Conservation (phyloP, 1,140 invertebrate species). For the Sipha flava region DNA sequence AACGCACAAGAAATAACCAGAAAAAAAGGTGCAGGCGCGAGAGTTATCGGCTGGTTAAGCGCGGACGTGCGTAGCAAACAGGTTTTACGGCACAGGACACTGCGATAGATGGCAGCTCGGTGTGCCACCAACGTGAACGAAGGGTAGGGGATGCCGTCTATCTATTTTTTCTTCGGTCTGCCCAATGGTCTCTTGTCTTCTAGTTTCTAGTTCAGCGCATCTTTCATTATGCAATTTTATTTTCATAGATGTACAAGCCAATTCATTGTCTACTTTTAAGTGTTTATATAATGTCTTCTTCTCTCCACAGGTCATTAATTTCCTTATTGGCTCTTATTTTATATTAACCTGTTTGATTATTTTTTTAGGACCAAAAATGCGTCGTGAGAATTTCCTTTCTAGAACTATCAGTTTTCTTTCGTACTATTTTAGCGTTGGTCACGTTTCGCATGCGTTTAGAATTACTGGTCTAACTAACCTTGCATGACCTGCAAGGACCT, state of each 20-base stretch:
- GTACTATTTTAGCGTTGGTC: not conserved
- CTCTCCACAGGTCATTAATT: not conserved
- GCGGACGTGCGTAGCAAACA: too few species aligned
- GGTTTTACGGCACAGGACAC: too few species aligned
- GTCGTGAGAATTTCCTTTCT: not conserved
- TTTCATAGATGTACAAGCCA: not conserved
- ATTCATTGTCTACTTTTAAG: not conserved
- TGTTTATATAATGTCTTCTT: not conserved
- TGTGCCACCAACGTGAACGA: too few species aligned
- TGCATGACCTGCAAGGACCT: too few species aligned
- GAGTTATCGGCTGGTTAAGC: too few species aligned
- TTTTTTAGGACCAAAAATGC: not conserved
- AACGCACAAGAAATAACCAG: too few species aligned
- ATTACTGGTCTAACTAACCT: not conserved
- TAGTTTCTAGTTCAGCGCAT: not conserved
- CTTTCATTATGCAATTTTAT: not conserved
- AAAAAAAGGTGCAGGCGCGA: too few species aligned
- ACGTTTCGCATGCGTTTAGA: not conserved
- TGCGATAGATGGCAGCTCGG: too few species aligned
- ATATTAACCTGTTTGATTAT: not conserved
- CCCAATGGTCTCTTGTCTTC: not conserved
- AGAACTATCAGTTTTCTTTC: not conserved
- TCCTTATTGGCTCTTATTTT: too few species aligned
- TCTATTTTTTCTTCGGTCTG: not conserved
- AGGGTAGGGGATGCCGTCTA: too few species aligned